Conservation (phyloP, 1,140 invertebrate species). For the Drosophila biarmipes region DNA sequence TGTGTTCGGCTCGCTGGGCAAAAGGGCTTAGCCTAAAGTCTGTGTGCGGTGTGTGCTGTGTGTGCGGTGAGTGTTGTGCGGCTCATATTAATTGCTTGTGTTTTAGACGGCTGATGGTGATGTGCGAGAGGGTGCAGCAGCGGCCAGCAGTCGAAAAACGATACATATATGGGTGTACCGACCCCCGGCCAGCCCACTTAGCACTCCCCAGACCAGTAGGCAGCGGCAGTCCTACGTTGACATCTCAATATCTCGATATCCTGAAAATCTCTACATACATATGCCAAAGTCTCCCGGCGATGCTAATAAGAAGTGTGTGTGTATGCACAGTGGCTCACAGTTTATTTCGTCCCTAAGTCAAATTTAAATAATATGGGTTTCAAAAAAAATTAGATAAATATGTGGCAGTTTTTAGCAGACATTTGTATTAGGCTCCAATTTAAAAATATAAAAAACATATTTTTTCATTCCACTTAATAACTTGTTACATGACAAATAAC, state of each 20-base stretch:
- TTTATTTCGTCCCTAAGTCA: background rate
- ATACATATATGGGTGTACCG: background rate
- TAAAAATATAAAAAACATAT: no score
- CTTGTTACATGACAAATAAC: no score
- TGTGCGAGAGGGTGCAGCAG: slow-evolving; percentile 10
- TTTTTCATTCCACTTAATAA: no score
- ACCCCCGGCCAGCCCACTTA: no score
- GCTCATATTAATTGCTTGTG: slow-evolving; percentile 9
- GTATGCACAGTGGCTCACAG: slow-evolving; percentile 2
- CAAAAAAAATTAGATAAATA: no score
- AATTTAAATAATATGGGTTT: background rate
- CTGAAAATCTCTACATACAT: background rate
- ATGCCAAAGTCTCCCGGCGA: background rate
- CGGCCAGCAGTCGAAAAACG: background rate
- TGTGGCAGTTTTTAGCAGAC: no score
- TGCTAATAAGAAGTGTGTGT: background rate
- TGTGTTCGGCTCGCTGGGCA: slow-evolving; percentile 7
- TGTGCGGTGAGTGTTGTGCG: background rate
- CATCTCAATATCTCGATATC: background rate
- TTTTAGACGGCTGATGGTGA: slow-evolving; percentile 10
- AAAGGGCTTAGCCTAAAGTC: slow-evolving; percentile 12
- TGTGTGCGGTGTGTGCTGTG: slow-evolving; percentile 1
- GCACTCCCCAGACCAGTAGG: background rate
- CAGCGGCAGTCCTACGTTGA: background rate
- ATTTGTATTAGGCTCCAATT: no score